These are phyloP conservation scores for Percopsis transmontana DNA, from an alignment of 2,113 vertebrate genomes.

Conservation along the genomic window DNA sequence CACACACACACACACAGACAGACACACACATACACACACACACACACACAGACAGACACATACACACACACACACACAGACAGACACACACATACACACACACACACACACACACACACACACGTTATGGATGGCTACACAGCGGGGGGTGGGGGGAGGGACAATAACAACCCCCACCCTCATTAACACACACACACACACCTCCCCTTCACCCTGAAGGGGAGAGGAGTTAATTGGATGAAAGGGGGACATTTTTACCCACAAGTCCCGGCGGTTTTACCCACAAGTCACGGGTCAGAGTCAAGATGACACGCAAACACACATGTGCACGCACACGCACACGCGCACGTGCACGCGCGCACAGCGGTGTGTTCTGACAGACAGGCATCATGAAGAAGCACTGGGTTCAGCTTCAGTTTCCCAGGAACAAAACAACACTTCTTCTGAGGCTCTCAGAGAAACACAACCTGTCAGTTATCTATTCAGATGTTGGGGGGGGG, in stretches of 20 bases:
- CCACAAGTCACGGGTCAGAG: slow-evolving; percentile 43
- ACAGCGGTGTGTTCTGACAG: too few species aligned
- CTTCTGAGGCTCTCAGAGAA: not conserved
- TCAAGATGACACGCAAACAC: too few species aligned
- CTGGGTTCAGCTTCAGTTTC: too few species aligned
- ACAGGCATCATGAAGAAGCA: too few species aligned
- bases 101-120: not conserved
- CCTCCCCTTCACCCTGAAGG: slow-evolving; percentile 28
- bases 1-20: not conserved
- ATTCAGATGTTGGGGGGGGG: slow-evolving; percentile 3
- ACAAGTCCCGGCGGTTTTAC: slow-evolving; percentile 50
- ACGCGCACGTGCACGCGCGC: too few species aligned
- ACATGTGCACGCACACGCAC: too few species aligned
- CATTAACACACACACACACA: too few species aligned
- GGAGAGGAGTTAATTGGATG: slow-evolving; percentile 58
- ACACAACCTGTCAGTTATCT: not conserved
- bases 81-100: not conserved
- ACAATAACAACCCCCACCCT: not conserved
- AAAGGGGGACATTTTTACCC: slow-evolving; percentile 42
- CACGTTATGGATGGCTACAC: not conserved
- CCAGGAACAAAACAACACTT: too few species aligned
- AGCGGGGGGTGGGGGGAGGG: not conserved
- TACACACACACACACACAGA: not conserved
- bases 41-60: not conserved
- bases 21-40: not conserved